Conservation (phyloP, 2,113 vertebrate species). For the Vulpes ferrilata region DNA sequence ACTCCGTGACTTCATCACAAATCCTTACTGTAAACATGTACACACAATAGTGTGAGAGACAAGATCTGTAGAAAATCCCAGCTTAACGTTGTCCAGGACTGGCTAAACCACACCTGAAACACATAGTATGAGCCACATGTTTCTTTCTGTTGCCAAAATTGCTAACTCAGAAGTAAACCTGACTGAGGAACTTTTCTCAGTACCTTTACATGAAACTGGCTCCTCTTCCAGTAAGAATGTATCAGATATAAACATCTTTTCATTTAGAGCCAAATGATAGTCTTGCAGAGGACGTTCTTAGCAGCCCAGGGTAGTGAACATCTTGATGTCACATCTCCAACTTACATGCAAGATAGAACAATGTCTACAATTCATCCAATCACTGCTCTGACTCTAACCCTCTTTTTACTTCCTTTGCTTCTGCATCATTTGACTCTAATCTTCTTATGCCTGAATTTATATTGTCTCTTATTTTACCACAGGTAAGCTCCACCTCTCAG, state of each 20-base stretch:
- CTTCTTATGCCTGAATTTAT: not conserved
- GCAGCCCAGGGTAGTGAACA: not conserved
- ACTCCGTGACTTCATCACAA: not conserved
- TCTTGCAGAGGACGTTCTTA: not conserved
- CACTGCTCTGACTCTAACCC: not conserved
- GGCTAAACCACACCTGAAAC: not conserved
- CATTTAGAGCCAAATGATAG: not conserved
- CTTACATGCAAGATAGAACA: accelerated
- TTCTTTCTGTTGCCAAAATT: not conserved
- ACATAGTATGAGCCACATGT: not conserved
- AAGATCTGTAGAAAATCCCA: not conserved
- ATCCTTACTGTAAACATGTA: not conserved
- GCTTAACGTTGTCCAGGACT: not conserved
- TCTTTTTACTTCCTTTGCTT: not conserved
- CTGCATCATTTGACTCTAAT: not conserved
- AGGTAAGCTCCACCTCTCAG: not conserved
- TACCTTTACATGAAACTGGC: not conserved
- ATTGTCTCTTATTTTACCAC: not conserved
- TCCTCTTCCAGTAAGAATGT: not conserved
- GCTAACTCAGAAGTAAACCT: not conserved
- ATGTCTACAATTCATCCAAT: not conserved
- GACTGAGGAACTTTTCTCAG: not conserved
- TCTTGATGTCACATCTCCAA: not conserved
- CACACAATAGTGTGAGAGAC: not conserved
- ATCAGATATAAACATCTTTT: not conserved